phyloP scores from a whole-genome alignment of 2,113 vertebrate genomes.

The Podarcis muralis region DNA sequence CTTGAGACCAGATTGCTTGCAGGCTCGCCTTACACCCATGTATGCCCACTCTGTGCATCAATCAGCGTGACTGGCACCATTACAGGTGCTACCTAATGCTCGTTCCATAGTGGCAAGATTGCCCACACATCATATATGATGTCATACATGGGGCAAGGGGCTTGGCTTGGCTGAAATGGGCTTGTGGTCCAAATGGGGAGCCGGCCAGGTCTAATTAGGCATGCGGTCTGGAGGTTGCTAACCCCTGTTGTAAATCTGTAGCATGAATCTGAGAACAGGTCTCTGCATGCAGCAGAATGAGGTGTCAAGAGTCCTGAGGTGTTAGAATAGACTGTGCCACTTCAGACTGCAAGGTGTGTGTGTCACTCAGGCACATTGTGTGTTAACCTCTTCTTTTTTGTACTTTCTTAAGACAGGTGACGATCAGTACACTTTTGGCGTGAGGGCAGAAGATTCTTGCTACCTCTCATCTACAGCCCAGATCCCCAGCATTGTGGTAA shows the following conservation, averaged over 20 bases:
- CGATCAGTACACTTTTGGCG: slow-evolving; percentile 40
- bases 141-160: no score
- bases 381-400: slow-evolving; percentile 39
- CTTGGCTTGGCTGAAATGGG: no score
- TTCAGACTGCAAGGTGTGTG: background rate
- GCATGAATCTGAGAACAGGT: background rate
- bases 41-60: no score
- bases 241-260: background rate
- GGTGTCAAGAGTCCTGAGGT: background rate
- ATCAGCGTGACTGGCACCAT: no score
- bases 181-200: no score
- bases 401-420: slow-evolving; percentile 50
- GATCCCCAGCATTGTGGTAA: slow-evolving; percentile 67
- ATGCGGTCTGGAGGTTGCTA: no score
- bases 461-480: slow-evolving; percentile 32
- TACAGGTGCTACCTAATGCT: no score
- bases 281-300: background rate
- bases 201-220: no score
- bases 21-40: no score
- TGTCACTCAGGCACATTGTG: slow-evolving; percentile 7
- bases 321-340: background rate
- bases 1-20: no score
- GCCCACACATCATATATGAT: no score
- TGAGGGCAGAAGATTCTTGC: slow-evolving; percentile 43
- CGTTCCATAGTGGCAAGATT: no score